These are phyloP conservation scores for Pogonophryne albipinna DNA, from an alignment of 2,797 vertebrate species.

Conservation along the genomic window DNA sequence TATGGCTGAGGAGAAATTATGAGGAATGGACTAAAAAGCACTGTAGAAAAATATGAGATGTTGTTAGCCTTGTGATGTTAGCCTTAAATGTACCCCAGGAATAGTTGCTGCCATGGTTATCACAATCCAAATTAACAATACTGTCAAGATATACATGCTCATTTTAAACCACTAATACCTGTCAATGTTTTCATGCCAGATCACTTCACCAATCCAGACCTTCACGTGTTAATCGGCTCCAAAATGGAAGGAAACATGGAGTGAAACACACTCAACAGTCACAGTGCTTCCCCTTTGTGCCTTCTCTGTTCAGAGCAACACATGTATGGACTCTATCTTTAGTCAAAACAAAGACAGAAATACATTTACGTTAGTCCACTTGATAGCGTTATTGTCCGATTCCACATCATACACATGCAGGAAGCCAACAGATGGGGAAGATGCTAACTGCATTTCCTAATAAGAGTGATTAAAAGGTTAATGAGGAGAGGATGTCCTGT, in stretches of 20 bases:
- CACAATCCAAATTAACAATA: neutral
- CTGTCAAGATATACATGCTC: neutral
- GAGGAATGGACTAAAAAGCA: neutral
- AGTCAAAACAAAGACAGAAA: neutral
- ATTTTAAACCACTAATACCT: neutral
- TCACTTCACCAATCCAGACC: constrained; percentile 80
- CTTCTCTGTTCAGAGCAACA: neutral
- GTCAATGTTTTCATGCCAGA: constrained; percentile 68
- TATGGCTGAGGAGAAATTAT: neutral
- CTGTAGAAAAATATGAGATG: too few species aligned
- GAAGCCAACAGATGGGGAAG: neutral
- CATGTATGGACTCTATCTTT: neutral
- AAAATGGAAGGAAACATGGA: constrained; percentile 55
- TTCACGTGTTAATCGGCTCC: constrained; percentile 48
- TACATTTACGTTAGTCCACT: neutral
- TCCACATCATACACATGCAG: neutral
- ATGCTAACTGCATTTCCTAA: constrained; percentile 5
- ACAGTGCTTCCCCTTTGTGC: neutral
- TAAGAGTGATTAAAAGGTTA: constrained; percentile 37
- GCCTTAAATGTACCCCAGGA: neutral
- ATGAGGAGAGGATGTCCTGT: constrained; percentile 29
- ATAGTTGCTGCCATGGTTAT: neutral
- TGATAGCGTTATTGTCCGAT: neutral
- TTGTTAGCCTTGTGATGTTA: neutral
- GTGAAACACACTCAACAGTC: constrained; percentile 28